These are phyloP conservation scores for Xenopus borealis DNA, from an alignment of 2,113 vertebrate genomes.

Conservation along the genomic window DNA sequence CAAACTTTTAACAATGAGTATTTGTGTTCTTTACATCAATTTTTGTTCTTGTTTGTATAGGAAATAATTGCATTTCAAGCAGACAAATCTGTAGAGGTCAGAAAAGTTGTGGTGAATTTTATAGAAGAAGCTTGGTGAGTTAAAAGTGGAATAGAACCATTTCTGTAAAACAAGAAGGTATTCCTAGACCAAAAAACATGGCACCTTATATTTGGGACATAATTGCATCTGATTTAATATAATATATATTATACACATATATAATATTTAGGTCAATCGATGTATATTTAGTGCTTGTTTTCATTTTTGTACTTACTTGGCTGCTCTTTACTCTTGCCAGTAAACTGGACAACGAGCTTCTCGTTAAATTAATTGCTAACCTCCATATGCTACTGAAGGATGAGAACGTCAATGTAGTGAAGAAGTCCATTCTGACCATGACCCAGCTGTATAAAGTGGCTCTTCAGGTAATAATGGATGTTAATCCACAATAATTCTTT, in stretches of 20 bases:
- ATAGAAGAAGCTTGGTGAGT: constrained; percentile 91
- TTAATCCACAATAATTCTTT: background rate
- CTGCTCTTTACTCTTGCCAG: constrained; percentile 52
- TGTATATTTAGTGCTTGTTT: no score
- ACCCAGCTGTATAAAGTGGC: constrained; percentile 91
- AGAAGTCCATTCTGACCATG: constrained; percentile 90
- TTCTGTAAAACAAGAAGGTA: no score
- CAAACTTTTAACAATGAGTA: no score
- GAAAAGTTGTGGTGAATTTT: constrained; percentile 91
- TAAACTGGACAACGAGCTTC: constrained; percentile 88
- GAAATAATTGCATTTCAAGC: constrained; percentile 92
- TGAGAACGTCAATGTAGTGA: constrained; percentile 92
- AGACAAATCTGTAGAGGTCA: constrained; percentile 87
- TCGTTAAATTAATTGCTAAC: constrained; percentile 85
- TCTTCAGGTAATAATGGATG: constrained; percentile 69
- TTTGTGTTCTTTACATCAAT: no score
- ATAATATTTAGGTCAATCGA: no score
- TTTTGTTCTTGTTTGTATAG: constrained; percentile 52
- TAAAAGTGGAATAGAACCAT: background rate
- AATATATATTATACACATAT: no score
- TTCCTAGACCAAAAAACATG: background rate
- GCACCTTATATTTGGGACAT: no score
- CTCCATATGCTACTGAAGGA: constrained; percentile 90
- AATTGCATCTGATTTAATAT: no score
- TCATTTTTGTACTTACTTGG: background rate